Percentiles rank a stretch among this genome's conserved stretches.
Evolutionary conservation across 2,888 invertebrate genomes (phyloP).

Genomic region (Plebejus anna): DNA sequence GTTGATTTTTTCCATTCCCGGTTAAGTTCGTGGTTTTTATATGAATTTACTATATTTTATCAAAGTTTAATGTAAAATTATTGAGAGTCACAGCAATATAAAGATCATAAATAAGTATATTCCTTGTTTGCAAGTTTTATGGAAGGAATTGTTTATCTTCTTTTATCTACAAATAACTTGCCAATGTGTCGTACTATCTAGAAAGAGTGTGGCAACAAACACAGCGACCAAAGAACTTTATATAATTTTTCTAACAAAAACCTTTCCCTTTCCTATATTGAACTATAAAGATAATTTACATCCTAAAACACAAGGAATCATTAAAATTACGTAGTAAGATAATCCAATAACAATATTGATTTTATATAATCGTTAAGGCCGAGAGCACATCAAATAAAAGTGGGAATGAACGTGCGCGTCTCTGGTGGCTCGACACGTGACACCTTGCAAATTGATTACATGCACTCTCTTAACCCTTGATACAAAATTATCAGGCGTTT

Average conservation of each 20-base stretch:
- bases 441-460: slow-evolving; percentile 49
- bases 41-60: too few species aligned
- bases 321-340: background rate
- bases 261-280: background rate
- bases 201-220: too few species aligned
- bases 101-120: too few species aligned
- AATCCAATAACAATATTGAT: slow-evolving; percentile 30
- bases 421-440: slow-evolving; percentile 48
- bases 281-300: background rate
- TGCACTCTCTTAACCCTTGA: slow-evolving; percentile 40
- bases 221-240: too few species aligned
- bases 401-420: slow-evolving; percentile 45
- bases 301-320: background rate
- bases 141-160: too few species aligned
- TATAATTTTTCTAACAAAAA: too few species aligned
- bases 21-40: background rate
- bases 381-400: slow-evolving; percentile 46
- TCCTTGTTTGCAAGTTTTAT: too few species aligned
- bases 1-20: background rate
- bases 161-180: too few species aligned
- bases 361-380: slow-evolving; percentile 30
- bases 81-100: too few species aligned
- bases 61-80: too few species aligned
- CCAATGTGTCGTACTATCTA: too few species aligned
- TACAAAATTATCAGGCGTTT: background rate